Percentiles rank a stretch among this genome's conserved stretches.
phyloP scores from a whole-genome alignment of 2,888 invertebrate genomes.

The Choristoneura rosaceana region DNA sequence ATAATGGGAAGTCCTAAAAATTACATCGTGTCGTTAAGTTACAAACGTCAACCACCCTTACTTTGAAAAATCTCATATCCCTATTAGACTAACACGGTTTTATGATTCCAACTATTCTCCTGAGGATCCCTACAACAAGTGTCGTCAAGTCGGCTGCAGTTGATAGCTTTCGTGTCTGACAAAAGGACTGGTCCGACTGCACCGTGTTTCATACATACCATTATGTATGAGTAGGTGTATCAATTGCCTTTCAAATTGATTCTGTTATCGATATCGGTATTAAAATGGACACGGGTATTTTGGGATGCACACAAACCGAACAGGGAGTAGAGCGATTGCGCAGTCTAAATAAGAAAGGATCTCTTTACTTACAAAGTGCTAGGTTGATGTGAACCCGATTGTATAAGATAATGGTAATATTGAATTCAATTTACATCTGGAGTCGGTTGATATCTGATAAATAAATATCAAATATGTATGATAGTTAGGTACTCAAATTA shows the following conservation, averaged over 20 bases:
- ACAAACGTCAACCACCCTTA: too few relatives aligned
- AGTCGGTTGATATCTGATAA: slow-evolving; percentile 9
- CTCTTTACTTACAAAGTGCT: not conserved
- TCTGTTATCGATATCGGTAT: slow-evolving; percentile 33
- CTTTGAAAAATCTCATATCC: too few relatives aligned
- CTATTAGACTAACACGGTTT: too few relatives aligned
- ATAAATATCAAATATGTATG: not conserved
- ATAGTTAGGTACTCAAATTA: not conserved
- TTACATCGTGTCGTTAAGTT: too few relatives aligned
- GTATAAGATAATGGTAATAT: slow-evolving; percentile 11
- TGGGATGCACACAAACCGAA: slow-evolving; percentile 12
- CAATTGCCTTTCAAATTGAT: slow-evolving; percentile 29
- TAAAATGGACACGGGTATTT: slow-evolving; percentile 28
- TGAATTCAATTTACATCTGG: slow-evolving; percentile 8
- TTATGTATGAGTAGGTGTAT: slow-evolving; percentile 40
- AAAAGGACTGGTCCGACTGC: slow-evolving; percentile 54
- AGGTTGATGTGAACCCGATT: slow-evolving; percentile 13
- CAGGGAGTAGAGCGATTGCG: not conserved
- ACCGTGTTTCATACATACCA: slow-evolving; percentile 51
- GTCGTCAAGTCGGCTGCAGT: slow-evolving; percentile 41
- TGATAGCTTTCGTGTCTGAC: slow-evolving; percentile 55
- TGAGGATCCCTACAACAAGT: slow-evolving; percentile 30
- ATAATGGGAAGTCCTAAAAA: too few relatives aligned
- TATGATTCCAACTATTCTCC: not conserved
- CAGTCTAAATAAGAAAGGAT: not conserved